A percentile compares a stretch with the other conserved stretches of the same genome.
Conservation (phyloP, 2,113 vertebrate genomes). For the Cinclus mexicanus region DNA sequence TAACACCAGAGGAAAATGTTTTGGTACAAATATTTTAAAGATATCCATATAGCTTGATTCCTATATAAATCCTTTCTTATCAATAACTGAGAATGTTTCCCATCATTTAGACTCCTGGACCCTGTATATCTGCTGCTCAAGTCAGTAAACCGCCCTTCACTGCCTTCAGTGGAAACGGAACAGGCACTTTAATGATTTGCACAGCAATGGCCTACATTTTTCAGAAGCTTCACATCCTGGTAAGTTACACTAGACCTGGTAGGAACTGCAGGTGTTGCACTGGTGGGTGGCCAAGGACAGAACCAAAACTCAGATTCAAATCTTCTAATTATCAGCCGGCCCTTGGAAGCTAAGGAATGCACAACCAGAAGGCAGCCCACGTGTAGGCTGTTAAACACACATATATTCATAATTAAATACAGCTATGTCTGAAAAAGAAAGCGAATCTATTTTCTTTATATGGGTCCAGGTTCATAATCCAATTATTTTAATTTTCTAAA, state of each 20-base stretch:
- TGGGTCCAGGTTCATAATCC: not conserved
- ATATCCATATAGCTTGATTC: not conserved
- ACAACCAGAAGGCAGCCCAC: not conserved
- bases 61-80: not conserved
- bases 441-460: not conserved
- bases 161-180: not conserved
- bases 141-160: not conserved
- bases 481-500: not conserved
- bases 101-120: not conserved
- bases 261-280: not conserved
- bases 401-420: not conserved
- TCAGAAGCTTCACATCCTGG: not conserved
- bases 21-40: not conserved
- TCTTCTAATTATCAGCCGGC: not conserved
- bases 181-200: not conserved
- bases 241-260: not conserved
- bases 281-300: not conserved
- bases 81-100: not conserved
- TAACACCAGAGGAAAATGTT: not conserved
- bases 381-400: not conserved
- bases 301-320: constrained; percentile 15
- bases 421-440: not conserved
- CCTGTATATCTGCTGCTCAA: not conserved
- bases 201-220: not conserved
- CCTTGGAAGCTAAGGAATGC: not conserved